Percentiles rank a stretch among this genome's conserved stretches.
phyloP scores from a whole-genome alignment of 2,888 invertebrate genomes.

The Hanleya hanleyi region DNA sequence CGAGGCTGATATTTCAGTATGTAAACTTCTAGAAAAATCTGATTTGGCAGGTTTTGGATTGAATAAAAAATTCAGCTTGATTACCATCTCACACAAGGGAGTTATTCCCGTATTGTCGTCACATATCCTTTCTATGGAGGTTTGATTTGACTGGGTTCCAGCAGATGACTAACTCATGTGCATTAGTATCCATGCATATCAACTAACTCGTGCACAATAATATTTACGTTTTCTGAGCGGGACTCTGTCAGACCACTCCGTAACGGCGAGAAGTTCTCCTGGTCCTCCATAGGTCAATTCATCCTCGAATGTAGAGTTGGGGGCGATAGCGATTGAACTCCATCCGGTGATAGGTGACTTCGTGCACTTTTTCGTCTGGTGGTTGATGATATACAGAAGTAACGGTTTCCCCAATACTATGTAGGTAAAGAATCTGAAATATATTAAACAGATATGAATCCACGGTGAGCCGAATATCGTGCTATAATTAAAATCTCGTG shows the following conservation, averaged over 20 bases:
- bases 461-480: too few species aligned
- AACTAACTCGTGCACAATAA: background rate
- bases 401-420: conserved; percentile 39
- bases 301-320: conserved; percentile 45
- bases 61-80: too few species aligned
- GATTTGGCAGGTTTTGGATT: too few species aligned
- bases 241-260: conserved; percentile 48
- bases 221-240: conserved; percentile 35
- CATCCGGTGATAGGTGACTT: conserved; percentile 36
- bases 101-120: too few species aligned
- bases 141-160: too few species aligned
- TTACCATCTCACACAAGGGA: too few species aligned
- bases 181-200: background rate
- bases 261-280: conserved; percentile 38
- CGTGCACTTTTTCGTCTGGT: conserved; percentile 36
- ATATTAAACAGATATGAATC: too few species aligned
- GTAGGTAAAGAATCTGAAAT: conserved; percentile 43
- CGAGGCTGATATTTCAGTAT: too few species aligned
- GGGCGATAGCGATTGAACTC: conserved; percentile 40
- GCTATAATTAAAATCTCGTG: too few species aligned
- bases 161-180: too few species aligned
- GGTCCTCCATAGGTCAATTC: conserved; percentile 46
- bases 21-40: too few species aligned
- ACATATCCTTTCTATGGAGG: too few species aligned
- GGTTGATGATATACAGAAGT: conserved; percentile 41